A percentile compares a stretch with the other conserved stretches of the same genome.
Conservation (phyloP, 2,797 vertebrate species). For the Pseudocheirus occidentalis region DNA sequence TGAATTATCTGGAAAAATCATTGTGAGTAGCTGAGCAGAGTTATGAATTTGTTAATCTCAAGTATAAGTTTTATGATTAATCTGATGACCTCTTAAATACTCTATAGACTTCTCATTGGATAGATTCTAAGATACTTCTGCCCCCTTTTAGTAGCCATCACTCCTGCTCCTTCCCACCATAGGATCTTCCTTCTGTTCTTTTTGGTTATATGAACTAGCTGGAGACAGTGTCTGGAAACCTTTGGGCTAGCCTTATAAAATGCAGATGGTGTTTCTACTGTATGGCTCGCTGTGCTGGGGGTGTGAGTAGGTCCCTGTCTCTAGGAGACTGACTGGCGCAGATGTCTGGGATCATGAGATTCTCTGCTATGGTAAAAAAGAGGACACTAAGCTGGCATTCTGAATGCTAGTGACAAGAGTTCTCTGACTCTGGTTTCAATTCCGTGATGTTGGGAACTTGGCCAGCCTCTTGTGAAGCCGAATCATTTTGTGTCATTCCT, state of each 20-base stretch:
- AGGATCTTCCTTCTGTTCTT: background rate
- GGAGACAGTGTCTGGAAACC: slow-evolving; percentile 79
- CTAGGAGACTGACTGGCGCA: slow-evolving; percentile 84
- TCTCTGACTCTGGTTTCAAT: slow-evolving; percentile 41
- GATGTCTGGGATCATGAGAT: slow-evolving; percentile 87
- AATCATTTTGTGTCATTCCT: slow-evolving; percentile 35
- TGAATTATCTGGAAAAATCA: background rate
- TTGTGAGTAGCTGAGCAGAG: background rate
- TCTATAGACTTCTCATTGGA: background rate
- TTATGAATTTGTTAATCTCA: background rate
- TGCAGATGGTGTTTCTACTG: slow-evolving; percentile 82
- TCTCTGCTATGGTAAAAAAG: slow-evolving; percentile 84
- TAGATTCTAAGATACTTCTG: background rate
- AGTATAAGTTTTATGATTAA: background rate
- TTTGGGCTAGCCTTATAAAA: slow-evolving; percentile 80
- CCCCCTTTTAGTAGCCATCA: background rate
- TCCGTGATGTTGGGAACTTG: slow-evolving; percentile 47
- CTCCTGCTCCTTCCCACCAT: background rate
- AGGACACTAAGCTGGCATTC: slow-evolving; percentile 78
- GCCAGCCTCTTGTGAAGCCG: background rate
- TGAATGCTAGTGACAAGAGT: slow-evolving; percentile 72
- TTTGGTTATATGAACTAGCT: slow-evolving; percentile 43
- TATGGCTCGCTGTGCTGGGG: slow-evolving; percentile 85
- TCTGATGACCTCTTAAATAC: background rate
- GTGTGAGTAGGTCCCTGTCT: slow-evolving; percentile 82